phyloP scores from a whole-genome alignment of 2,888 invertebrate genomes.

The Scelioninae gen. 1 region DNA sequence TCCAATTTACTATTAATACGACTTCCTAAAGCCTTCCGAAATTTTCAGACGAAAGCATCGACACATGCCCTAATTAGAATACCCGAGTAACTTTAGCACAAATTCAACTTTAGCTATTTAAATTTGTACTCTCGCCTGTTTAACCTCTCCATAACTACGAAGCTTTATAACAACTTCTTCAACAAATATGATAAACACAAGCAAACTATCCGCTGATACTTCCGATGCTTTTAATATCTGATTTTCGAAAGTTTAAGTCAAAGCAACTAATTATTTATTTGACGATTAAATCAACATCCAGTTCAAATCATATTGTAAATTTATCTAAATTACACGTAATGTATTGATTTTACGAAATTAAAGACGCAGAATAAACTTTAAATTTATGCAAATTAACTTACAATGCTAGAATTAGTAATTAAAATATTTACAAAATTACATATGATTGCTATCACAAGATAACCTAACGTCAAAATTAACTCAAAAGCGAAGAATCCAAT shows the following conservation, averaged over 20 bases:
- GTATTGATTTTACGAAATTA: no score
- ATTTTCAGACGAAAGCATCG: constrained; percentile 42
- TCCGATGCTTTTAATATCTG: not conserved
- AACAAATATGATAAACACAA: constrained; percentile 48
- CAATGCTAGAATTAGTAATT: no score
- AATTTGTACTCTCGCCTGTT: constrained; percentile 47
- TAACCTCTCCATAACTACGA: constrained; percentile 40
- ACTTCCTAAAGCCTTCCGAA: constrained; percentile 29
- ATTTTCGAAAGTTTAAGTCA: not conserved
- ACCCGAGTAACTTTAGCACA: constrained; percentile 36
- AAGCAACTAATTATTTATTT: not conserved
- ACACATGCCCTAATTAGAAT: constrained; percentile 52
- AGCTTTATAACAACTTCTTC: constrained; percentile 42
- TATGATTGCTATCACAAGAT: not conserved
- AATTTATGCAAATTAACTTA: no score
- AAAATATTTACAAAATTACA: no score
- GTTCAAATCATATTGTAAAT: no score
- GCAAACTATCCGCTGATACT: constrained; percentile 19
- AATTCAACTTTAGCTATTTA: constrained; percentile 56
- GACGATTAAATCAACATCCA: not conserved
- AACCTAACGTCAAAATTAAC: not conserved
- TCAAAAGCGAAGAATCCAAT: no score
- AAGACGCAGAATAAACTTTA: no score
- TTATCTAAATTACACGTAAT: no score
- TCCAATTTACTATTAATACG: constrained; percentile 41